phyloP scores from a whole-genome alignment of 2,888 invertebrate species.

The Acronicta aceris region DNA sequence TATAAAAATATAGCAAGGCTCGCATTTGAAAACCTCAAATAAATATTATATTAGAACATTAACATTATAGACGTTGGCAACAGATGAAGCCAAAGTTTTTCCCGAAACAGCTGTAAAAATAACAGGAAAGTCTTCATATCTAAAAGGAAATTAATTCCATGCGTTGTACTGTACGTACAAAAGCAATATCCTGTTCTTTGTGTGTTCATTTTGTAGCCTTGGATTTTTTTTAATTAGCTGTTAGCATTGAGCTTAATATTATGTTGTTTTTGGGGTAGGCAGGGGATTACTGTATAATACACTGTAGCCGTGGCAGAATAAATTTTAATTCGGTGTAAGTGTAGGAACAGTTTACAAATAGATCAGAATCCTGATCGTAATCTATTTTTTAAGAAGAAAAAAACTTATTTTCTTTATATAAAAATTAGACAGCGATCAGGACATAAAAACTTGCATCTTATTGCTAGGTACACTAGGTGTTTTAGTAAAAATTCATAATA shows the following conservation, averaged over 20 bases:
- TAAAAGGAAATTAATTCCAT: conserved; percentile 34
- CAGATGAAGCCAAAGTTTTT: conserved; percentile 1
- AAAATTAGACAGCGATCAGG: too few species aligned
- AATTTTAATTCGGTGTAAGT: too few species aligned
- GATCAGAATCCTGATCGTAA: too few species aligned
- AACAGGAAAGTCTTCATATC: conserved; percentile 20
- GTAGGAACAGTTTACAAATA: too few species aligned
- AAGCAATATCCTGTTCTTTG: conserved; percentile 35
- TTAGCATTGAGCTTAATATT: too few species aligned
- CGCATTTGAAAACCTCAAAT: conserved; percentile 11
- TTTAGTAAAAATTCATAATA: too few species aligned
- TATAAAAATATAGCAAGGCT: background rate
- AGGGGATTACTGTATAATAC: background rate
- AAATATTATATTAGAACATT: conserved; percentile 25
- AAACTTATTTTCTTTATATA: too few species aligned
- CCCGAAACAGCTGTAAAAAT: conserved; percentile 13
- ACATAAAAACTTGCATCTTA: too few species aligned
- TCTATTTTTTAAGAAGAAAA: too few species aligned
- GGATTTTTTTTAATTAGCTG: conserved; percentile 8
- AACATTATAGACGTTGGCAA: conserved; percentile 7
- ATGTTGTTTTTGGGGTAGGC: background rate
- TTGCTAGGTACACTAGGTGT: too few species aligned
- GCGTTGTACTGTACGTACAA: conserved; percentile 11
- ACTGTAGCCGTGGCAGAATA: background rate
- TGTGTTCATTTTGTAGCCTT: conserved; percentile 19